Percentiles rank a stretch among this genome's conserved stretches.
Evolutionary conservation across 2,888 invertebrate genomes (phyloP).

Genomic region (Mantis religiosa): DNA sequence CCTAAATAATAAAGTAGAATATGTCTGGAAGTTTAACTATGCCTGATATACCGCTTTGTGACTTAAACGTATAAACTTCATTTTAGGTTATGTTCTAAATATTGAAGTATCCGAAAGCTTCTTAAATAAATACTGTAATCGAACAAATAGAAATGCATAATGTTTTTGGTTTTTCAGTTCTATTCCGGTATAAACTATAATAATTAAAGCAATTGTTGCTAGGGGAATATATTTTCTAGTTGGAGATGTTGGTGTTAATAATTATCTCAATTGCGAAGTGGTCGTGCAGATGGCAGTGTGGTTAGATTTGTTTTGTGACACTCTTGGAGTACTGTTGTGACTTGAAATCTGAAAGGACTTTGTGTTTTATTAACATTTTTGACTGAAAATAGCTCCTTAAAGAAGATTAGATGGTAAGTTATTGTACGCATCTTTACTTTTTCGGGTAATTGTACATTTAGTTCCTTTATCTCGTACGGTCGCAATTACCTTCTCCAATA

Average conservation of each 20-base stretch:
- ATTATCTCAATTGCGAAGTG: background rate
- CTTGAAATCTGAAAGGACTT: background rate
- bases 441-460: background rate
- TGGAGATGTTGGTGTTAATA: background rate
- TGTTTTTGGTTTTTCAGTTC: background rate
- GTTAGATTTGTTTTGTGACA: background rate
- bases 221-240: background rate
- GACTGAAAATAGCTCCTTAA: background rate
- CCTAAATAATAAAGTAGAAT: too few relatives aligned
- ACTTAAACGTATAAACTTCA: too few relatives aligned
- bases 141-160: too few relatives aligned
- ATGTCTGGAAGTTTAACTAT: too few relatives aligned
- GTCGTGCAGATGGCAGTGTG: constrained; percentile 15
- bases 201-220: background rate
- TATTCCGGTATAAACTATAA: background rate
- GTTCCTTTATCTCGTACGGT: background rate
- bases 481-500: background rate
- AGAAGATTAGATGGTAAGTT: background rate
- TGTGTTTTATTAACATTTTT: background rate
- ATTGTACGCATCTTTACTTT: background rate
- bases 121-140: too few relatives aligned
- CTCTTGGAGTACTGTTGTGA: constrained; percentile 7
- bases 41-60: too few relatives aligned
- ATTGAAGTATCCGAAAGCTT: too few relatives aligned
- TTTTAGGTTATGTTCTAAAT: too few relatives aligned